Base-by-base conservation (phyloP, 2,113 vertebrate genomes). In the Epinephelus moara region DNA sequence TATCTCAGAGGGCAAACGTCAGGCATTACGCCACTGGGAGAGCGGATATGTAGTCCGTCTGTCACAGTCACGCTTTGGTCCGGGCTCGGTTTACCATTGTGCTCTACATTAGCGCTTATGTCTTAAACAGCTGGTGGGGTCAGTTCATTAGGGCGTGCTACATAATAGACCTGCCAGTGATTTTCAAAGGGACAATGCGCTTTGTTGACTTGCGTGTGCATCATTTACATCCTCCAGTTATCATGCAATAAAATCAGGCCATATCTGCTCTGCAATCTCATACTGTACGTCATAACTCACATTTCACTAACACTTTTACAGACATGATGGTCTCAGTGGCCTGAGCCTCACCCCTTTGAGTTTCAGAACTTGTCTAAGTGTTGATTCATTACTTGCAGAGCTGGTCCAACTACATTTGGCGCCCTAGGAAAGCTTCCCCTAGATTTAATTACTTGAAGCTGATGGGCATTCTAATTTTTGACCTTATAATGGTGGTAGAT, bases 1-100 rank as follows among this genome's bases (percentile, higher is more conserved):
- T 93, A 94, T 93, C 91, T 68, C 73, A 25, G 53, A 6, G 12
- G 17, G 66, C 87, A 30, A 89, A 88, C 89, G 89, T 90, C 90
- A 89, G 84, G 90, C 82, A 10, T 40, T 75, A 82, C 60, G 75
- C 89, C 82, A 80, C 67, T 4, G 62, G 47, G 60, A 55, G 57
- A 63, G 75, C 25, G 56, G 77, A 86, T 60, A 56, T 69, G 71
- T n/a, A 27, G 68, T 8, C 27, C 3, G 61, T 47, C 75, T 53
- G 80, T 60, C n/a, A 0, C 42, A 56, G 70, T 81, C 84, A 59
- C 23, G 61, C 77, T 81, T 55, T 72, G 75, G 71, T 57, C 42
- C 1, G 10, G 61, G 12, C 60, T 60, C 6, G 21, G 42, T 53
- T 80, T 64, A 69, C 17, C 15, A 71, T 59, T 30, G 13, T 1